A percentile compares a stretch with the other conserved stretches of the same genome.
phyloP scores from a whole-genome alignment of 2,113 vertebrate genomes.

The Syrrhaptes paradoxus region DNA sequence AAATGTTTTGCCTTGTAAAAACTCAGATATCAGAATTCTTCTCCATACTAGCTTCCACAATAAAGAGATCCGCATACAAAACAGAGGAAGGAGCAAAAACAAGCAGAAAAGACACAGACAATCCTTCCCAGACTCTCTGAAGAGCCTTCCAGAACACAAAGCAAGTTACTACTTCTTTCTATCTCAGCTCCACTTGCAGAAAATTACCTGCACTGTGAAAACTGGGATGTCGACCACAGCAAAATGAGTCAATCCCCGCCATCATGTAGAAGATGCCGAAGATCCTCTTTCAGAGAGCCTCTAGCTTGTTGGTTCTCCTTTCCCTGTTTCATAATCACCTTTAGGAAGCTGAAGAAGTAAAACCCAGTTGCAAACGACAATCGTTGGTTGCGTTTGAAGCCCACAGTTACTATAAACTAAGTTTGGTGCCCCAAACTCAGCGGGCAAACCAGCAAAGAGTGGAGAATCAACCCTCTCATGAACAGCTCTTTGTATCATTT shows the following conservation, averaged over 20 bases:
- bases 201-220: neutral
- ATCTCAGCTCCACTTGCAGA: neutral
- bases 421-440: neutral
- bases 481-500: neutral
- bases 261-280: neutral
- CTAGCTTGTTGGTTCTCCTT: neutral
- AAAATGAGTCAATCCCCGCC: neutral
- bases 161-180: neutral
- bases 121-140: neutral
- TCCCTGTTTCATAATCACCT: neutral
- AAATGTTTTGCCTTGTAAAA: neutral
- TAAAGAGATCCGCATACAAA: neutral
- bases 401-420: neutral
- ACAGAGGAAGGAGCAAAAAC: neutral
- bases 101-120: neutral
- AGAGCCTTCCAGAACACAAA: neutral
- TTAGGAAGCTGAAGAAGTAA: neutral
- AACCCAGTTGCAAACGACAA: neutral
- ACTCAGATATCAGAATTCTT: neutral
- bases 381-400: neutral
- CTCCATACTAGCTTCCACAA: neutral
- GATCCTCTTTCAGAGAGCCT: neutral
- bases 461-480: neutral
- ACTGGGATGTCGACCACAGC: neutral
- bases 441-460: neutral